Conservation (phyloP, 2,797 vertebrate species). For the Callimico goeldii region DNA sequence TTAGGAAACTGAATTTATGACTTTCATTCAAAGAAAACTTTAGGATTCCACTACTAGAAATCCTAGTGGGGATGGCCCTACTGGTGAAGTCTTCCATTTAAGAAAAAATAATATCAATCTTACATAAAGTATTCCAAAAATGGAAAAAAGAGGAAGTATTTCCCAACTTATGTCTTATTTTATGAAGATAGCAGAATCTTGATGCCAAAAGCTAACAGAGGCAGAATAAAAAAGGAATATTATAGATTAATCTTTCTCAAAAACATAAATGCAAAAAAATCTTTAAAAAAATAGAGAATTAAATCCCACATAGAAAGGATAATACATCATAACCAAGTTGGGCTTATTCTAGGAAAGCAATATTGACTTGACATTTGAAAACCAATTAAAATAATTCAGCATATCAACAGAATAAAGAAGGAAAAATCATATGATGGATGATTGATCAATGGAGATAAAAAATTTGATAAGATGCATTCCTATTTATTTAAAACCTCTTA, state of each 20-base stretch:
- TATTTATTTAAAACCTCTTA: not conserved
- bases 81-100: not conserved
- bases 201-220: not conserved
- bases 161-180: not conserved
- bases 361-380: not conserved
- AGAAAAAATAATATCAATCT: not conserved
- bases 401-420: not conserved
- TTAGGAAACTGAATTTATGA: not conserved
- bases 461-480: not conserved
- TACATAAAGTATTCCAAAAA: not conserved
- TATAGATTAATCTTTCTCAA: not conserved
- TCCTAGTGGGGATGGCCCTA: not conserved
- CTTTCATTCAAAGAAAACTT: not conserved
- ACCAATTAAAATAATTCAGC: not conserved
- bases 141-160: not conserved
- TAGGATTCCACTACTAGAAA: not conserved
- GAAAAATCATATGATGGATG: not conserved
- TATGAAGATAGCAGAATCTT: not conserved
- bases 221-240: not conserved
- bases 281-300: not conserved
- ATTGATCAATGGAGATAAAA: not conserved
- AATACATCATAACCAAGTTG: not conserved
- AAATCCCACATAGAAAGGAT: not conserved
- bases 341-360: not conserved
- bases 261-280: not conserved